A percentile compares a stretch with the other conserved stretches of the same genome.
phyloP scores from a whole-genome alignment of 2,888 invertebrate species.

The Eupeodes luniger region DNA sequence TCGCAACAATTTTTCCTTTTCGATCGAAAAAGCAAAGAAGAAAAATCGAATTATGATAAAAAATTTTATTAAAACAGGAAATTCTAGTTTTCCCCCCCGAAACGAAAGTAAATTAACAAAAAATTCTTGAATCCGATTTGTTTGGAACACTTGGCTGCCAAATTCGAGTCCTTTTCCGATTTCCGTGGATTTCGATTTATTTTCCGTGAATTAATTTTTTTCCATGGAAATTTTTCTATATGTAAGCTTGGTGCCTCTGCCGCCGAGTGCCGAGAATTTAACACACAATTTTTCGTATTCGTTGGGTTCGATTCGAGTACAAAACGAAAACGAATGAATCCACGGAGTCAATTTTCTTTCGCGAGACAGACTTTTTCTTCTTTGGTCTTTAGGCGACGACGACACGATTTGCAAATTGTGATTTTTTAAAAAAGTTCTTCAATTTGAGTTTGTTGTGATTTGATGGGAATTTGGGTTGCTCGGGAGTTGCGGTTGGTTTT shows the following conservation, averaged over 20 bases:
- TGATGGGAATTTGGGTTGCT: neutral
- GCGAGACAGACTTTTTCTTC: slow-evolving; percentile 58
- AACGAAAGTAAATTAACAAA: slow-evolving; percentile 23
- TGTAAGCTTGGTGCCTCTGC: slow-evolving; percentile 44
- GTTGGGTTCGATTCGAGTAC: slow-evolving; percentile 20
- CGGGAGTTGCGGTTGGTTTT: slow-evolving; percentile 35
- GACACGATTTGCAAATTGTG: slow-evolving; percentile 33
- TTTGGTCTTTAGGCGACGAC: neutral
- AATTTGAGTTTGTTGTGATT: neutral
- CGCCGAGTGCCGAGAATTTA: slow-evolving; percentile 63
- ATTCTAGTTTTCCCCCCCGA: slow-evolving; percentile 57
- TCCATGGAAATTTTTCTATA: slow-evolving; percentile 54
- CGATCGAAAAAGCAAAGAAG: slow-evolving; percentile 43
- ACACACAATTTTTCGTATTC: slow-evolving; percentile 52
- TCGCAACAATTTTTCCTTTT: slow-evolving; percentile 75
- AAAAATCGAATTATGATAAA: slow-evolving; percentile 59
- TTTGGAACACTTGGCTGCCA: neutral
- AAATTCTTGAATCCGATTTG: slow-evolving; percentile 36
- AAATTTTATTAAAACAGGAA: slow-evolving; percentile 67
- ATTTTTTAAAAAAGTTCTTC: neutral
- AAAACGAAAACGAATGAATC: slow-evolving; percentile 51
- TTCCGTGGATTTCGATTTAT: slow-evolving; percentile 47
- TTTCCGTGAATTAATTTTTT: slow-evolving; percentile 54
- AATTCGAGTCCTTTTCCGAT: slow-evolving; percentile 45
- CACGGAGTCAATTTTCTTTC: slow-evolving; percentile 72